Evolutionary conservation across 2,113 vertebrate genomes (phyloP).

Genomic region (Formicarius rufipectus): DNA sequence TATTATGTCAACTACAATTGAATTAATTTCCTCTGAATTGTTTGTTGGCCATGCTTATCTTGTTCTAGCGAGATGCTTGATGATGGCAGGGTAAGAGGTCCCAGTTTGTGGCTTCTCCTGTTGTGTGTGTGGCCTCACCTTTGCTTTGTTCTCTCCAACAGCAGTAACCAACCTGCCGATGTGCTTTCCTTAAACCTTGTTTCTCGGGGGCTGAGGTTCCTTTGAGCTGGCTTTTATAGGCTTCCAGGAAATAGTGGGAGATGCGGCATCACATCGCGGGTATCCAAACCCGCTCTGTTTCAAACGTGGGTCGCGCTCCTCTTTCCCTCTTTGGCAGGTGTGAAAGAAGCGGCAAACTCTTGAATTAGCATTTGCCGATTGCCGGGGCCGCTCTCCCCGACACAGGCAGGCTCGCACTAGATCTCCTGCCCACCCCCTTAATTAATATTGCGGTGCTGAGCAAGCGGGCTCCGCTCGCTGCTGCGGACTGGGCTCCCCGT

Average conservation of each 20-base stretch:
- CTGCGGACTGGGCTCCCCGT: background rate
- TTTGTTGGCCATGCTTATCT: background rate
- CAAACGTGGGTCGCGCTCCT: background rate
- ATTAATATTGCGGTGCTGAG: conserved; percentile 60
- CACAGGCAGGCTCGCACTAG: background rate
- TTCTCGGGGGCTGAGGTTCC: background rate
- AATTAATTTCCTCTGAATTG: background rate
- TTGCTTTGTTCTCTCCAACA: background rate
- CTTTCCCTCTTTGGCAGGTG: background rate
- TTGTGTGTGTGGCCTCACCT: background rate
- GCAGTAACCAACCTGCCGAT: background rate
- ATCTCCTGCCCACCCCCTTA: conserved; percentile 17
- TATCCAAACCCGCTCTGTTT: background rate
- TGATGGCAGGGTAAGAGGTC: background rate
- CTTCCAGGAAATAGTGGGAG: background rate
- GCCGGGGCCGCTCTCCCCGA: background rate
- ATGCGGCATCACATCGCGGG: background rate
- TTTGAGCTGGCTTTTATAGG: background rate
- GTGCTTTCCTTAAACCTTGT: background rate
- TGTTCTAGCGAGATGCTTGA: background rate
- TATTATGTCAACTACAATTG: background rate
- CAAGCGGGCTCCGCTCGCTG: conserved; percentile 23
- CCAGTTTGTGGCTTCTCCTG: background rate
- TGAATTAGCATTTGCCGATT: conserved; percentile 22
- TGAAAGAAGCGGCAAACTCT: background rate